Evolutionary conservation across 2,888 invertebrate genomes (phyloP), one percentile per base, ranked within the genome.

Genomic region (Megalurothrips usitatus): DNA sequence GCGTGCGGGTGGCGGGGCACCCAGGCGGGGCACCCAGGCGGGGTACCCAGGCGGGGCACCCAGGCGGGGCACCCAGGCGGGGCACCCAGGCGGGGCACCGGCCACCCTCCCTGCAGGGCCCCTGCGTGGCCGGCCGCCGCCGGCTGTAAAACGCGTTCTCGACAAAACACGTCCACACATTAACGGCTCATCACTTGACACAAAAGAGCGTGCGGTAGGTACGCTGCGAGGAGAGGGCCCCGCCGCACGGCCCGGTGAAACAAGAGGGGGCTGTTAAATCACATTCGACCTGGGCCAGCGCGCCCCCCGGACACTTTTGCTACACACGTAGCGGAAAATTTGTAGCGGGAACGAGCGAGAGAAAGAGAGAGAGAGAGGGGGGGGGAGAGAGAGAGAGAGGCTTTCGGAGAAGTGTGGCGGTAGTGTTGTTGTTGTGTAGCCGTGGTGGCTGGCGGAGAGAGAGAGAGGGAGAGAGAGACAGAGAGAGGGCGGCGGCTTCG

Each of bases 131-230:
- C n/a, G n/a, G n/a, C n/a, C n/a, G n/a, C n/a, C n/a, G n/a, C n/a
- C 34, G 34, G 34, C 34, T 43, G 34, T 43, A 43, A 43, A 43
- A n/a, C n/a, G 34, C 34, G 34, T 43, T 43, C 34, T 2, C 34
- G 34, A 58, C 58, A 58, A 58, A 58, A 19, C 58, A 58, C 19
- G 58, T 58, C 17, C 58, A 17, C 58, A 17, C 58, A 58, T 58
- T 58, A 58, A 58, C 58, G 58, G 19, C 58, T 58, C 58, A 58
- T 58, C 58, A 6, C 58, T 58, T 58, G 58, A 58, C 58, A 58
- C 17, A 17, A 58, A 58, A 58, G 58, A 58, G 58, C 58, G 58
- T 58, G 58, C 58, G 58, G 58, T 58, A 58, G 58, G 58, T 58
- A 17, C 52, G 52, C 52, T 14, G 17, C 11, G 52, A 19, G 58